Evolutionary conservation across 1,140 invertebrate species (phyloP).

Genomic region (Hyposmocoma kahamanoa): DNA sequence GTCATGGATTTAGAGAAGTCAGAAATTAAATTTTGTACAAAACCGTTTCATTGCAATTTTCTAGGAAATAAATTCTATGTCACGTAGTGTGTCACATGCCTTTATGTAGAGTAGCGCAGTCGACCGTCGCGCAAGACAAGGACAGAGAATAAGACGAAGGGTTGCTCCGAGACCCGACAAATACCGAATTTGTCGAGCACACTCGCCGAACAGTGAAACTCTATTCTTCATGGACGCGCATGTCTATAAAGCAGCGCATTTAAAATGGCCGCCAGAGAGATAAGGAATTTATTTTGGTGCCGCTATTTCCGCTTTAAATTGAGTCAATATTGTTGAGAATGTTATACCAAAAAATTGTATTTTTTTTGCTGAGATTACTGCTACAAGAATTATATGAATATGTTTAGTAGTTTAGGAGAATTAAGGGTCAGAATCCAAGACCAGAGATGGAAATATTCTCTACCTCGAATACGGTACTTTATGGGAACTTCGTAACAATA

Average conservation of each 20-base stretch:
- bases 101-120: conserved; percentile 57
- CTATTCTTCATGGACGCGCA: conserved; percentile 55
- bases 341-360: conserved; percentile 54
- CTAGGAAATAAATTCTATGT: too few species aligned
- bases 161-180: conserved; percentile 70
- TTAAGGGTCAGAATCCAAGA: conserved; percentile 34
- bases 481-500: conserved; percentile 72
- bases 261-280: conserved; percentile 71
- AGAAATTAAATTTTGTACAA: too few species aligned
- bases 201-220: conserved; percentile 28
- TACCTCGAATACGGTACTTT: conserved; percentile 58
- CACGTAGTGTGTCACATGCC: conserved; percentile 19
- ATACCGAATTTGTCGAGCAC: conserved; percentile 48
- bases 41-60: too few species aligned
- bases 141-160: conserved; percentile 74
- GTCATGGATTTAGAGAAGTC: too few species aligned
- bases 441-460: conserved; percentile 64
- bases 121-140: conserved; percentile 69
- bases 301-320: conserved; percentile 13
- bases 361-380: conserved; percentile 48
- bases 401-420: conserved; percentile 16
- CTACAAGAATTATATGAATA: conserved; percentile 22
- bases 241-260: conserved; percentile 70
- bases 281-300: conserved; percentile 61
- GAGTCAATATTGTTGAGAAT: conserved; percentile 5